phyloP scores from a whole-genome alignment of 2,888 invertebrate genomes.

The Nephrotoma flavescens region DNA sequence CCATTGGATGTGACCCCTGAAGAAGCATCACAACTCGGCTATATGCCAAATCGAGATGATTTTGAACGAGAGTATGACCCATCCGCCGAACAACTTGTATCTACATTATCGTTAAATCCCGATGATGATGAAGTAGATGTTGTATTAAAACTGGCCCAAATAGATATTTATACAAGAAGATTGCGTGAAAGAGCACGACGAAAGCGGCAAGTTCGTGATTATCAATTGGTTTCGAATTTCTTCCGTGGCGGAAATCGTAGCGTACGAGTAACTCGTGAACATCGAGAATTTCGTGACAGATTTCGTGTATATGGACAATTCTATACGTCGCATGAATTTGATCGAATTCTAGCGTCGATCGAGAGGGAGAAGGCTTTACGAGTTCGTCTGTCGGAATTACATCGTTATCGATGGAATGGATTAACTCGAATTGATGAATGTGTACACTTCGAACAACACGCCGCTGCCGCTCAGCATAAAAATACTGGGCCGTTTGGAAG shows the following conservation, averaged over 20 bases:
- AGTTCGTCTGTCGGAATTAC: slow-evolving; percentile 64
- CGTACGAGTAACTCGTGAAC: slow-evolving; percentile 32
- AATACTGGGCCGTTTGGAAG: slow-evolving; percentile 32
- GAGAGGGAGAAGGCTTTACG: slow-evolving; percentile 76
- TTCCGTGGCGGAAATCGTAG: slow-evolving; percentile 44
- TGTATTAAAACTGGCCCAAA: slow-evolving; percentile 77
- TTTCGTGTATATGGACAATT: slow-evolving; percentile 79
- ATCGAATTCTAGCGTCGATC: slow-evolving; percentile 59
- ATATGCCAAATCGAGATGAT: slow-evolving; percentile 91
- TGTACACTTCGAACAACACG: slow-evolving; percentile 72
- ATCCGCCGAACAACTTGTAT: slow-evolving; percentile 81
- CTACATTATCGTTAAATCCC: slow-evolving; percentile 63
- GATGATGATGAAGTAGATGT: slow-evolving; percentile 86
- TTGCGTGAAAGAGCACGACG: slow-evolving; percentile 73
- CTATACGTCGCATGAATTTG: slow-evolving; percentile 72
- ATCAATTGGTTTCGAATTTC: slow-evolving; percentile 76
- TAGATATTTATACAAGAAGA: slow-evolving; percentile 78
- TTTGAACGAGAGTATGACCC: slow-evolving; percentile 92
- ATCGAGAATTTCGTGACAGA: slow-evolving; percentile 56
- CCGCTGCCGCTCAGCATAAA: slow-evolving; percentile 43
- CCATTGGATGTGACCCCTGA: slow-evolving; percentile 67
- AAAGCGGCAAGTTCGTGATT: slow-evolving; percentile 81
- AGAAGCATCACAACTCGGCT: slow-evolving; percentile 78
- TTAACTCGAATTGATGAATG: slow-evolving; percentile 72
- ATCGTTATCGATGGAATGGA: slow-evolving; percentile 74